These are phyloP conservation scores for Pherbina coryleti DNA, from an alignment of 2,888 invertebrate species.

Conservation along the genomic window DNA sequence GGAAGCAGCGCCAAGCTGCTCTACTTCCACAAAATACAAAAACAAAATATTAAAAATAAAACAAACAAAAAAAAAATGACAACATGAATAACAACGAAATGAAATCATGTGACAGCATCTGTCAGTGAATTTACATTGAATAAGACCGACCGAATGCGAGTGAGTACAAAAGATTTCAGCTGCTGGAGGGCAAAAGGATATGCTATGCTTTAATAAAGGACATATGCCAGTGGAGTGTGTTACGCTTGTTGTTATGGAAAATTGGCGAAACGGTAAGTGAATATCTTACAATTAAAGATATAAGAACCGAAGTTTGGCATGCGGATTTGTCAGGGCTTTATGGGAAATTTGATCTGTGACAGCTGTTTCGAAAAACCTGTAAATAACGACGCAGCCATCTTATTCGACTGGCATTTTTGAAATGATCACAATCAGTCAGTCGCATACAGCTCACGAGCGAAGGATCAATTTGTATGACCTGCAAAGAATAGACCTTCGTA, in stretches of 20 bases:
- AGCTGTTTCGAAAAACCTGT: too few species aligned
- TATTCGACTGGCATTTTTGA: too few species aligned
- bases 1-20: background rate
- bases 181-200: background rate
- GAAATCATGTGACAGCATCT: slow-evolving; percentile 32
- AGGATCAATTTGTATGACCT: too few species aligned
- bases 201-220: background rate
- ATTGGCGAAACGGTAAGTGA: slow-evolving; percentile 18
- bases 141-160: background rate
- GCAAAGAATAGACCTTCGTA: too few species aligned
- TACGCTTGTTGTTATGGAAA: background rate
- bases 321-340: too few species aligned
- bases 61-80: background rate
- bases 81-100: slow-evolving; percentile 12
- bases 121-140: slow-evolving; percentile 21
- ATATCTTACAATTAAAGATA: slow-evolving; percentile 29
- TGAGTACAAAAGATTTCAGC: background rate
- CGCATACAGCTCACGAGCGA: too few species aligned
- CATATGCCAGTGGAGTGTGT: background rate
- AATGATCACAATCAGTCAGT: too few species aligned
- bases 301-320: background rate
- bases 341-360: too few species aligned
- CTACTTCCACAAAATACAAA: background rate
- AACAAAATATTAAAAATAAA: background rate
- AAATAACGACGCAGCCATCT: too few species aligned